Evolutionary conservation across 2,888 invertebrate species (phyloP), one percentile per base, ranked within the genome.

Genomic region (Eilema griseolum): DNA sequence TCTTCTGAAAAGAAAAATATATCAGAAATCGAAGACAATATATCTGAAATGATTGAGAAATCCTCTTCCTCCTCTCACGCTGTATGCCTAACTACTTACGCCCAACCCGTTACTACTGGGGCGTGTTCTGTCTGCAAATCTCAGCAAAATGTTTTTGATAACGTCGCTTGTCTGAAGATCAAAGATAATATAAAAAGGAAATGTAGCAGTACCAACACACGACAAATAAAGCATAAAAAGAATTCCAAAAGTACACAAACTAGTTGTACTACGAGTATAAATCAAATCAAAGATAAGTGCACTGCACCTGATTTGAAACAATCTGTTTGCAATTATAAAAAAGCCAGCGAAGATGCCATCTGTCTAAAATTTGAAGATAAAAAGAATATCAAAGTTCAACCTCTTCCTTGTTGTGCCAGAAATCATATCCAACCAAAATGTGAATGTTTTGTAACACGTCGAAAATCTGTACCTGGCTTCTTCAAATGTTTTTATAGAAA

Each of bases 401-500:
- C 37, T 24, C 10, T n/a, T 24, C 37, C 61, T 24, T 37, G 37
- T 62, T 62, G 24, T 16, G 37, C 23, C 14, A 24, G 16, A 62
- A 41, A 41, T 16, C 41, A 41, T 16, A 41, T 16, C 16, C 41
- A 41, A 16, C 14, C 41, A 16, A 41, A 63, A 63, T n/a, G 10
- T n/a, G 20, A 63, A 63, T 1, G 3, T 14, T 12, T 24, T 46
- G 46, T 28, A 20, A 10, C 41, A 26, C 20, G 46, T 46, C 63
- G 11, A 63, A 64, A 64, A 64, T 64, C 52, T 12, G 52, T 64
- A 64, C 64, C 64, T 11, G 31, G 64, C 0, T 37, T 69, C 63
- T 67, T 23, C 41, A 57, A 46, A 62, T 33, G n/a, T 24, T 12
- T 23, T 26, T 63, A 20, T 57, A 33, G 61, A 46, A 31, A 26